Conservation (phyloP, 2,888 invertebrate genomes). For the Phymatocera aterrima region DNA sequence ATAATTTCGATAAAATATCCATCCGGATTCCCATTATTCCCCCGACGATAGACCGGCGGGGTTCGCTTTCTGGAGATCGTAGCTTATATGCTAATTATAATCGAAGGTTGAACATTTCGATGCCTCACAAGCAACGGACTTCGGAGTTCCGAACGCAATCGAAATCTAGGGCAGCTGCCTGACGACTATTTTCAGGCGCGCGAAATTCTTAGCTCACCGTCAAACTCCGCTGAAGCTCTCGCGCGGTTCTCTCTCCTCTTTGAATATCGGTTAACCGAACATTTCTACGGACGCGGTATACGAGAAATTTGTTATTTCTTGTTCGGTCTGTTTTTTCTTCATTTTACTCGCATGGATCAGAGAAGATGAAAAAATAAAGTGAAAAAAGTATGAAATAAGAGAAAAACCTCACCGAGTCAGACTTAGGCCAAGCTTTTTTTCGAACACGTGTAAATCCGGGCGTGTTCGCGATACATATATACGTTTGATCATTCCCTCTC, state of each 20-base stretch:
- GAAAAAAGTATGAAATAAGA: background rate
- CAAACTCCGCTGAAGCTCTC: background rate
- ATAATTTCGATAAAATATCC: background rate
- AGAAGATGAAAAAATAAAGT: background rate
- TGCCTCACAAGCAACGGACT: background rate
- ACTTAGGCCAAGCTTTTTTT: too few species aligned
- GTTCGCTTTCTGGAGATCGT: background rate
- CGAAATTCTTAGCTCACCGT: constrained; percentile 18
- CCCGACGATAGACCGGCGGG: too few species aligned
- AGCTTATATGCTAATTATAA: constrained; percentile 26
- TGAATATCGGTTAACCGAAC: background rate
- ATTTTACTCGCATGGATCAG: too few species aligned
- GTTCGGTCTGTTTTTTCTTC: too few species aligned
- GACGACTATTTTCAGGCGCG: constrained; percentile 41
- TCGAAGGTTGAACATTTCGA: constrained; percentile 17
- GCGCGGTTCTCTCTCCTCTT: background rate
- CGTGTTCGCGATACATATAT: background rate
- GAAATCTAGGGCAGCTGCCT: constrained; percentile 24
- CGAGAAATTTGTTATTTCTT: too few species aligned
- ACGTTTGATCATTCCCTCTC: too few species aligned
- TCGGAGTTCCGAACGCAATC: background rate
- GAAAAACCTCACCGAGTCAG: background rate
- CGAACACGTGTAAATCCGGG: background rate
- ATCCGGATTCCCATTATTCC: background rate
- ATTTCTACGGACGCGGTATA: background rate